Conservation (phyloP, 2,113 vertebrate genomes). For the Carollia perspicillata region DNA sequence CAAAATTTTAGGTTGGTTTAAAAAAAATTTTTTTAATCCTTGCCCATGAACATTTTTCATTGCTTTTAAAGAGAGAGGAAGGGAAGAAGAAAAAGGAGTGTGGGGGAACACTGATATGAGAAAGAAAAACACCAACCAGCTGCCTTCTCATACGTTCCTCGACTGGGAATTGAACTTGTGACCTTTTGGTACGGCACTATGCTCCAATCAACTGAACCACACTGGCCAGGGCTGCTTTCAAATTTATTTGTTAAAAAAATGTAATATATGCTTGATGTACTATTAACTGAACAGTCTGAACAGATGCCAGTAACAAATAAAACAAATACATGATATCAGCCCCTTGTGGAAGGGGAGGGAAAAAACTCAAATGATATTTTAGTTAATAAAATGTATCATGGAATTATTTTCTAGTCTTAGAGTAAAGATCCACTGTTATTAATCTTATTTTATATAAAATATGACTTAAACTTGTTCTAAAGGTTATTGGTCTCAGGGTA, state of each 20-base stretch:
- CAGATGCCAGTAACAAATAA: background rate
- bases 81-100: too few relatives aligned
- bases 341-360: background rate
- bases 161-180: too few relatives aligned
- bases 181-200: too few relatives aligned
- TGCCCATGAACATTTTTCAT: background rate
- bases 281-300: background rate
- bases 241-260: background rate
- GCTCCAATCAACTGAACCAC: too few relatives aligned
- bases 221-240: background rate
- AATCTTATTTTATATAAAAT: background rate
- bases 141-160: too few relatives aligned
- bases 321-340: background rate
- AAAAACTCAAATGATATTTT: background rate
- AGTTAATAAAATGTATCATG: constrained; percentile 26
- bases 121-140: too few relatives aligned
- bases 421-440: background rate
- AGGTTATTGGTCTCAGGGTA: background rate
- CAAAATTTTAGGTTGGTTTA: background rate
- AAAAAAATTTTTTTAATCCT: background rate
- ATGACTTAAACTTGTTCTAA: background rate
- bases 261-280: background rate
- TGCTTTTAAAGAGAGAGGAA: too few relatives aligned
- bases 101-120: too few relatives aligned
- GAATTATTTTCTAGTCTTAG: background rate